Evolutionary conservation across 1,140 invertebrate species (phyloP), one percentile per base, ranked within the genome.

Genomic region (Heliconius hermathena): DNA sequence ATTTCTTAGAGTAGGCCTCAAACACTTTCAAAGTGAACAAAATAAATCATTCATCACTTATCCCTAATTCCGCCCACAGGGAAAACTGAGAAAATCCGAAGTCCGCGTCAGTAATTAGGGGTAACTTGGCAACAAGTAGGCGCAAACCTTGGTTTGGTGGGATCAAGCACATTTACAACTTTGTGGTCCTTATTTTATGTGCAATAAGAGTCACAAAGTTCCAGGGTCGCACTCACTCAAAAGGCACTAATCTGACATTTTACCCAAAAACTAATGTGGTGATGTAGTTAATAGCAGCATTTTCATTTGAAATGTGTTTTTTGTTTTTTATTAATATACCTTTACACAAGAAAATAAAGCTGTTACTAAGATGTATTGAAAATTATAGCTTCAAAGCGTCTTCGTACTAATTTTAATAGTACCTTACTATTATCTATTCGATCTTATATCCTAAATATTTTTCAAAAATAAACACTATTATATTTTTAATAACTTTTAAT

Each of bases 21-120:
- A 54, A 20, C 76, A 77, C 66, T 77, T 72, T 9, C 20, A 57
- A 81, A 84, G 72, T 83, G 81, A 77, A 80, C 81, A 76, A 79
- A 88, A 86, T 90, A 88, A 88, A 90, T 90, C 87, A 89, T 90
- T 89, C 85, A 89, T 85, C 83, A 84, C 72, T 80, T 85, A 84
- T 75, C 76, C 81, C 83, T 83, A 87, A 87, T 88, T 87, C 81
- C 66, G 84, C 81, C 88, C 80, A 85, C 85, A 80, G 84, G 85
- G 83, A 85, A 83, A 87, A 81, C 83, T 75, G 81, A 77, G 85
- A 84, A 88, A 88, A 87, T 83, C 81, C 83, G 60, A 81, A 86
- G 81, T 86, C 84, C 82, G 84, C 73, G 84, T 77, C 74, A 78
- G 86, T 89, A 89, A 89, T 91, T 91, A 91, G 83, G 75, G 85